These are phyloP conservation scores for Thereuonema tuberculata DNA, from an alignment of 1,140 invertebrate genomes.

Conservation along the genomic window DNA sequence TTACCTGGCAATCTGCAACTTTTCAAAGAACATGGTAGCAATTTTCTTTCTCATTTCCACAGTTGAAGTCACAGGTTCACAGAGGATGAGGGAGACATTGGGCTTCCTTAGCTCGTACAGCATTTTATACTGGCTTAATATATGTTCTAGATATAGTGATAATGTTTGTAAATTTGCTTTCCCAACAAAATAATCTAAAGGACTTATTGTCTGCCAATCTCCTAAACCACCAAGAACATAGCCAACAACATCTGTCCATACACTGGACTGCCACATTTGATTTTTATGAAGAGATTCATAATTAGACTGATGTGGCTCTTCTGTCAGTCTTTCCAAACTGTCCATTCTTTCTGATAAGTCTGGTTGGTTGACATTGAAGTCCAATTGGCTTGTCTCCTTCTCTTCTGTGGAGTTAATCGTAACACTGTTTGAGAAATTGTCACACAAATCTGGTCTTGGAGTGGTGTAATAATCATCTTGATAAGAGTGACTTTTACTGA, in stretches of 20 bases:
- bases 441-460: neutral
- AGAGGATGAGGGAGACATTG: slow-evolving; percentile 35
- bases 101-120: slow-evolving; percentile 32
- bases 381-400: neutral
- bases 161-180: slow-evolving; percentile 33
- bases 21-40: slow-evolving; percentile 36
- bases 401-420: neutral
- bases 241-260: neutral
- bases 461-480: neutral
- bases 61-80: slow-evolving; percentile 35
- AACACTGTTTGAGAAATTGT: neutral
- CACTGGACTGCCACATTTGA: neutral
- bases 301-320: neutral
- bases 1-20: slow-evolving; percentile 36
- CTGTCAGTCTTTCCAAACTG: neutral
- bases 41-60: slow-evolving; percentile 32
- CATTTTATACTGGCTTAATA: slow-evolving; percentile 35
- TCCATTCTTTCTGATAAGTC: neutral
- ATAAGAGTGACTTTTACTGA: neutral
- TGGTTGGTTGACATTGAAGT: neutral
- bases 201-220: slow-evolving; percentile 29
- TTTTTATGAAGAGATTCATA: too few species aligned
- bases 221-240: neutral
- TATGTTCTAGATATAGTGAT: slow-evolving; percentile 34
- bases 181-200: slow-evolving; percentile 32